These are phyloP conservation scores for Nycticryphes semicollaris DNA, from an alignment of 2,113 vertebrate genomes.

Conservation along the genomic window DNA sequence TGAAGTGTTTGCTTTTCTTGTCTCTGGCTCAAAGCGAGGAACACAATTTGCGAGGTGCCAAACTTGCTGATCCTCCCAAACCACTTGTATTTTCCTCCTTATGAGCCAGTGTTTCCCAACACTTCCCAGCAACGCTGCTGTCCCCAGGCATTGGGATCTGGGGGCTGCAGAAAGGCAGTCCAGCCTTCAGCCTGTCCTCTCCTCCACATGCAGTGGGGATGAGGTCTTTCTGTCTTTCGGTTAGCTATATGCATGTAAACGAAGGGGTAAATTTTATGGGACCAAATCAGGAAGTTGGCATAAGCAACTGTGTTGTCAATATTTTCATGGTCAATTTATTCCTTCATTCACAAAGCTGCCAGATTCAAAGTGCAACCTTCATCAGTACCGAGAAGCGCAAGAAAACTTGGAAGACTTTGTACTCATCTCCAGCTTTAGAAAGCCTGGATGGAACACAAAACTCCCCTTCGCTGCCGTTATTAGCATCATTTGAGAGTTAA, in stretches of 20 bases:
- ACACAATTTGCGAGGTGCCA: background rate
- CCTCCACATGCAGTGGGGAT: background rate
- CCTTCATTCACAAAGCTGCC: background rate
- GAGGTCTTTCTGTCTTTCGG: background rate
- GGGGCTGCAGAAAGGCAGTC: background rate
- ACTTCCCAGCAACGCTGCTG: background rate
- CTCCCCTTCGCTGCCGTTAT: background rate
- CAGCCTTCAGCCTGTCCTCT: background rate
- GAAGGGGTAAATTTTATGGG: background rate
- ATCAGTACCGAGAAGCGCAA: background rate
- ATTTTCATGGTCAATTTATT: background rate
- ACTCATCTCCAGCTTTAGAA: background rate
- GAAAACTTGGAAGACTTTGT: background rate
- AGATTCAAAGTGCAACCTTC: background rate
- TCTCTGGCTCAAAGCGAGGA: background rate
- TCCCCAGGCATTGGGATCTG: background rate
- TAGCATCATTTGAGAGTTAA: background rate
- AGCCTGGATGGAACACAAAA: background rate
- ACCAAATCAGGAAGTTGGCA: background rate
- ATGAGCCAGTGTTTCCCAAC: rapidly evolving
- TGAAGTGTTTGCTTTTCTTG: background rate
- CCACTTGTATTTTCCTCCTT: background rate
- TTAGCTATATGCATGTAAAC: background rate
- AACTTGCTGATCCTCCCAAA: rapidly evolving
- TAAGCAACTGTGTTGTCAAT: background rate